Evolutionary conservation across 2,888 invertebrate genomes (phyloP).

Genomic region (Drosophila villosipedis): DNA sequence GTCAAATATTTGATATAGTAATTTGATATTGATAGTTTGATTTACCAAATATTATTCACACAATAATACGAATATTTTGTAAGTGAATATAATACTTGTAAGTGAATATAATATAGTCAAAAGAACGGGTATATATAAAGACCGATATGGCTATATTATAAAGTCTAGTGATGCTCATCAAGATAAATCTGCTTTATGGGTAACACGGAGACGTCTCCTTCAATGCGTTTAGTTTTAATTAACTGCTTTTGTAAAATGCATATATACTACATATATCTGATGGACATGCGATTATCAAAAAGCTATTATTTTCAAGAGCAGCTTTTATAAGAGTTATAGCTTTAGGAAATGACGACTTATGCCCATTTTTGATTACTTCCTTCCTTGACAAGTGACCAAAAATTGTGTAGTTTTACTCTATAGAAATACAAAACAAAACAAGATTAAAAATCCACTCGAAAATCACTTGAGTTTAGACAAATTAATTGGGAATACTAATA

Average conservation of each 20-base stretch:
- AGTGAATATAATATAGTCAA: not conserved
- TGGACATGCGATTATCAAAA: not conserved
- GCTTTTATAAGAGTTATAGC: not conserved
- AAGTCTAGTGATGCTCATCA: not conserved
- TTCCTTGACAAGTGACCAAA: too few species aligned
- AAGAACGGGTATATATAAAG: not conserved
- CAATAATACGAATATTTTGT: not conserved
- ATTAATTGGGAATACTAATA: not conserved
- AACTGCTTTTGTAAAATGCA: not conserved
- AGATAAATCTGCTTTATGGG: not conserved
- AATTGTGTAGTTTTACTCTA: too few species aligned
- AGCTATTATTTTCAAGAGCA: not conserved
- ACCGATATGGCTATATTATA: not conserved
- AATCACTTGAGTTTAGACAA: not conserved
- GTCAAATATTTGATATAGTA: not conserved
- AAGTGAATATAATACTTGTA: too few species aligned
- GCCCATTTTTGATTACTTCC: not conserved
- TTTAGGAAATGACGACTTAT: not conserved
- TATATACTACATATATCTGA: not conserved
- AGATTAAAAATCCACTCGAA: not conserved
- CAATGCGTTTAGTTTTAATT: not conserved
- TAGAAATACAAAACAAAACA: not conserved
- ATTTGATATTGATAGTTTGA: not conserved
- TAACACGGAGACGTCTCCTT: not conserved
- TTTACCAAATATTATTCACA: fast-evolving